Conservation (phyloP, 35 echinoderm and acorn worm genomes). For the Holothuria glaberrima region DNA sequence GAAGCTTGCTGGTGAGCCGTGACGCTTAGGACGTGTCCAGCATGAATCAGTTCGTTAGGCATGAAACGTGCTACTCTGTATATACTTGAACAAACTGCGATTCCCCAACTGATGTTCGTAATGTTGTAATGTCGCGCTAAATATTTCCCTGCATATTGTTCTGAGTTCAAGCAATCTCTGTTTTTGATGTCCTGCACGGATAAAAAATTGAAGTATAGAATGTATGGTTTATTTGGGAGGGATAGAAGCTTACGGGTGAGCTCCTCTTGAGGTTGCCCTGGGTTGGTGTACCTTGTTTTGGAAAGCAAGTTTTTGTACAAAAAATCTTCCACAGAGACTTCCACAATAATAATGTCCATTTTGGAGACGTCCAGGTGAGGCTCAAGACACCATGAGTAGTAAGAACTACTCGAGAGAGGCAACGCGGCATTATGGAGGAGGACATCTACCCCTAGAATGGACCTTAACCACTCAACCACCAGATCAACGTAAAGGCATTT, state of each 20-base stretch:
- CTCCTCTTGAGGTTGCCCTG: conserved; percentile 73
- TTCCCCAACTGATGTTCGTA: conserved; percentile 84
- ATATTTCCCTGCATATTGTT: conserved; percentile 72
- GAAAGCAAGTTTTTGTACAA: conserved; percentile 39
- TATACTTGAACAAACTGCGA: conserved; percentile 72
- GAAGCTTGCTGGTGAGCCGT: conserved; percentile 71
- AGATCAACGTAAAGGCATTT: conserved; percentile 69
- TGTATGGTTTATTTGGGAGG: conserved; percentile 62
- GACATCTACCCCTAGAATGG: conserved; percentile 60
- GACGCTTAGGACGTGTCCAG: conserved; percentile 47
- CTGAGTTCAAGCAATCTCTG: conserved; percentile 82
- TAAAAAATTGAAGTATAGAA: conserved; percentile 83
- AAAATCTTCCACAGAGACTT: conserved; percentile 77
- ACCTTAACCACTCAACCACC: conserved; percentile 59
- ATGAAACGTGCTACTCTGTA: conserved; percentile 64
- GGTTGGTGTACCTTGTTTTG: conserved; percentile 50
- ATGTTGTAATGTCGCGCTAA: conserved; percentile 72
- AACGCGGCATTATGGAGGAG: conserved; percentile 74
- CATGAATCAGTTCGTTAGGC: conserved; percentile 67
- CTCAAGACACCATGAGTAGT: conserved; percentile 75
- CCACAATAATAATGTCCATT: conserved; percentile 86
- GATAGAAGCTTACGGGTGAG: conserved; percentile 59
- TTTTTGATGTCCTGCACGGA: conserved; percentile 71
- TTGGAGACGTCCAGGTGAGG: conserved; percentile 72
- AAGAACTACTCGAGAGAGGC: conserved; percentile 64